Evolutionary conservation across 1,140 invertebrate species (phyloP).

Genomic region (Drosophila insularis): DNA sequence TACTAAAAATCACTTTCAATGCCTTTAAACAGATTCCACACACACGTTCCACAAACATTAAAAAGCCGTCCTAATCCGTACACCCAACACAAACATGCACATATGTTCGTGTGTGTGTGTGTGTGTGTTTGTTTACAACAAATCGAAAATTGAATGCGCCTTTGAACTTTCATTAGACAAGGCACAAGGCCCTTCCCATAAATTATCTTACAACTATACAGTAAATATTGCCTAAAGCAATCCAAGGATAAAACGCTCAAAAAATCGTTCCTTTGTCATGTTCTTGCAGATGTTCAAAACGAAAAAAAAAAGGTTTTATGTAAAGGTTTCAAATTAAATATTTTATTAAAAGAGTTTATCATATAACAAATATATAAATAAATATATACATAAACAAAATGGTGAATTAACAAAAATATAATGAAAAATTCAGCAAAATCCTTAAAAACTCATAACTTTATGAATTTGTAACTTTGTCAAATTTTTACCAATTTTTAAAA

Average conservation of each 20-base stretch:
- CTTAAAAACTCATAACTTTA: too few species aligned
- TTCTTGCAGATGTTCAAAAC: too few species aligned
- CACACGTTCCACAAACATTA: constrained; percentile 28
- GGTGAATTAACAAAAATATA: too few species aligned
- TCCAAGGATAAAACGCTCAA: neutral
- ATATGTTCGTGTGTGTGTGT: constrained; percentile 37
- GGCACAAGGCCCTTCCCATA: constrained; percentile 37
- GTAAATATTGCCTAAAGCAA: neutral
- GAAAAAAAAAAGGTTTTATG: too few species aligned
- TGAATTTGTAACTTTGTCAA: too few species aligned
- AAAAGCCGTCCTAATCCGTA: neutral
- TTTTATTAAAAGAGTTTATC: too few species aligned
- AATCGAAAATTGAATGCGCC: constrained; percentile 62
- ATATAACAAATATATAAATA: too few species aligned
- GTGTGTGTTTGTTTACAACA: constrained; percentile 68
- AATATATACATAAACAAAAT: too few species aligned
- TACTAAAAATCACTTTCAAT: neutral
- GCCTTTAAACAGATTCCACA: neutral
- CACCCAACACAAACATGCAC: neutral
- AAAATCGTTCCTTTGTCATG: neutral
- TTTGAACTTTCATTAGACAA: constrained; percentile 48
- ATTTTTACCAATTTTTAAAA: too few species aligned
- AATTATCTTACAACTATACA: neutral
- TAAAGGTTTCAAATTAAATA: too few species aligned
- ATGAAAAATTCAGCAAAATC: too few species aligned